Base-by-base conservation (phyloP, 2,888 invertebrate species). In the Rhorus exstirpatorius region DNA sequence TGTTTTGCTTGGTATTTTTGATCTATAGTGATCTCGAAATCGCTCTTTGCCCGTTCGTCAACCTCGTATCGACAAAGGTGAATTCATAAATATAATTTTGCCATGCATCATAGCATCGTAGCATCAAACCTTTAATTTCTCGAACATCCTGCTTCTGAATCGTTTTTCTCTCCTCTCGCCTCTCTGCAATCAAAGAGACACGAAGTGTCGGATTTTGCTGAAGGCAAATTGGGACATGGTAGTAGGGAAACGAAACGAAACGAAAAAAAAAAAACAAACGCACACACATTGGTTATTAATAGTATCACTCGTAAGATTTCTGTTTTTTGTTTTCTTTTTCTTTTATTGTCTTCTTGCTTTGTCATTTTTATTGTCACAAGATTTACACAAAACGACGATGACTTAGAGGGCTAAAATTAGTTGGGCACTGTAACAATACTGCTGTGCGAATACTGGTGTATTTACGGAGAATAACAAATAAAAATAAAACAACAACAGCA, bases 41-140 rank as follows among this genome's bases (percentile, higher is more conserved):
- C 41, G 53, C 31, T 53, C 38, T 63, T 51, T 38, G 60, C 74
- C 70, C 72, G 49, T 46, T 71, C 44, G 21, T 70, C 49, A 75
- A 79, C 55, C 79, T 83, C 83, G 82, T 71, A 80, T 78, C 75
- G 63, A 55, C 41, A 61, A 51, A 51, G 71, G 84, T 78, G 72
- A 79, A 83, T 71, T 46, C 60, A 63, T 79, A 53, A 80, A 67
- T 83, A 78, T 79, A 76, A 80, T 79, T 85, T 41, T 75, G 61
- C 53, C 90, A 91, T 91, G 91, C 91, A 85, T 80, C 85, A 74
- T 87, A 89, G 87, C 83, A 61, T 87, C 84, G 88, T 87, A 82
- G 84, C 81, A 68, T 86, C 92, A 91, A 92, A 93, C 93, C 93
- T 93, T 92, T 90, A 88, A 90, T 92, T 89, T 93, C 91, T 86